A percentile compares a stretch with the other conserved stretches of the same genome.
Conservation (phyloP, 2,888 invertebrate species). For the Imbricaverruca yamaguchii region DNA sequence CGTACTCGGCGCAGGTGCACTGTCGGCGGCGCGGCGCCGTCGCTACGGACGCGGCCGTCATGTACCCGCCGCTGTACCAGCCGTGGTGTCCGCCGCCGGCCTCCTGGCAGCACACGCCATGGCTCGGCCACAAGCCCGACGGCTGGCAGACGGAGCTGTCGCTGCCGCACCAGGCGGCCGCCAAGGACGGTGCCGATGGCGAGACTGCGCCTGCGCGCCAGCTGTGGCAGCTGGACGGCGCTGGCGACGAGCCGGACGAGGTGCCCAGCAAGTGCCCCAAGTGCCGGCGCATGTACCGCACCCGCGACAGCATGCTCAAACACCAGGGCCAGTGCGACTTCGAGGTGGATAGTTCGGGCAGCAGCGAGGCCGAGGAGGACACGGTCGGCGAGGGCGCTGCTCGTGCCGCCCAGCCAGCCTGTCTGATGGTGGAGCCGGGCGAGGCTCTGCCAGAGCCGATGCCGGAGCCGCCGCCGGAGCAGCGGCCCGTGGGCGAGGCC, state of each 20-base stretch:
- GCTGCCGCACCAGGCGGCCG: background rate
- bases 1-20: constrained; percentile 6
- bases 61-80: background rate
- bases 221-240: constrained; percentile 19
- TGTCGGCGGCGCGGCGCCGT: background rate
- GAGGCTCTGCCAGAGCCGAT: background rate
- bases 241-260: constrained; percentile 21
- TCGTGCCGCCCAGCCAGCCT: background rate
- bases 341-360: constrained; percentile 38
- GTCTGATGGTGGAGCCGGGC: background rate
- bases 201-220: background rate
- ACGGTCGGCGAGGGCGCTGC: background rate
- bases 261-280: constrained; percentile 7
- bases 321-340: constrained; percentile 42
- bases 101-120: background rate
- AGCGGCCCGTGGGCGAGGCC: background rate
- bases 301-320: constrained; percentile 40
- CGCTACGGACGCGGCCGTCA: background rate
- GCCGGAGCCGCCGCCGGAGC: background rate
- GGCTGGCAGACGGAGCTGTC: background rate
- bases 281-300: constrained; percentile 31
- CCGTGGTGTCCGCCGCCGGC: background rate
- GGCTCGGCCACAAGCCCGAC: background rate
- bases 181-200: background rate
- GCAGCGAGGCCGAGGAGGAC: constrained; percentile 39